phyloP scores from a whole-genome alignment of 2,888 invertebrate species.

The Ypsolopha sequella region DNA sequence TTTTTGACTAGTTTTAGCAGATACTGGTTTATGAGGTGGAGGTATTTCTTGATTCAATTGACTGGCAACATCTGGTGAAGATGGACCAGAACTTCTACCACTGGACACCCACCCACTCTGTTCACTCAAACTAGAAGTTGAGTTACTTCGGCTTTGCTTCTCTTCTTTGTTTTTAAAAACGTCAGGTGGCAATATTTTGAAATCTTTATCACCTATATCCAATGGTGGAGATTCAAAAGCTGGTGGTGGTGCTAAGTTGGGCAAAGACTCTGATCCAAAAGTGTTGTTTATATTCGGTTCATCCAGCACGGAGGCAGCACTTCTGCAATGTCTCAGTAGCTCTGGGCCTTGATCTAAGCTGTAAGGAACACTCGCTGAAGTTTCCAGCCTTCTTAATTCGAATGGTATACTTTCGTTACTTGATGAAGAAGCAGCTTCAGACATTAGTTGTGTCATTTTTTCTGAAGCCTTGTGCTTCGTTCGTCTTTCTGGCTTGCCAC shows the following conservation, averaged over 20 bases:
- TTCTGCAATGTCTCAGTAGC: conserved; percentile 65
- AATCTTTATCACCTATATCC: conserved; percentile 62
- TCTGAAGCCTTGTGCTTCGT: conserved; percentile 61
- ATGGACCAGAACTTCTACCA: conserved; percentile 75
- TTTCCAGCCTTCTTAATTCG: conserved; percentile 59
- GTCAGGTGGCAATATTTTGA: conserved; percentile 62
- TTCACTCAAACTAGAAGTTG: conserved; percentile 81
- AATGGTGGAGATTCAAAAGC: conserved; percentile 71
- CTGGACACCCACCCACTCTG: conserved; percentile 92
- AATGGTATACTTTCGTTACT: conserved; percentile 70
- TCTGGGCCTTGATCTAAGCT: conserved; percentile 67
- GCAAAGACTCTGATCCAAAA: conserved; percentile 78
- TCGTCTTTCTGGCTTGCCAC: conserved; percentile 58
- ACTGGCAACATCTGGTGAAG: conserved; percentile 71
- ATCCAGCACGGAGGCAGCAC: conserved; percentile 68
- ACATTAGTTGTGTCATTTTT: conserved; percentile 66
- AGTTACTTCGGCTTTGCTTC: conserved; percentile 58
- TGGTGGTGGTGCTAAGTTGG: conserved; percentile 76
- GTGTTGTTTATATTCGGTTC: conserved; percentile 65
- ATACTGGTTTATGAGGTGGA: conserved; percentile 24
- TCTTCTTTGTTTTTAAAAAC: conserved; percentile 57
- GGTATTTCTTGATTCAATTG: conserved; percentile 61
- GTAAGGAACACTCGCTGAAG: conserved; percentile 76
- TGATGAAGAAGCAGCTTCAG: conserved; percentile 71
- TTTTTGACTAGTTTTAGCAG: neutral